A percentile compares a stretch with the other conserved stretches of the same genome.
phyloP scores from a whole-genome alignment of 1,140 invertebrate species.

The Wiebesia pumilae region DNA sequence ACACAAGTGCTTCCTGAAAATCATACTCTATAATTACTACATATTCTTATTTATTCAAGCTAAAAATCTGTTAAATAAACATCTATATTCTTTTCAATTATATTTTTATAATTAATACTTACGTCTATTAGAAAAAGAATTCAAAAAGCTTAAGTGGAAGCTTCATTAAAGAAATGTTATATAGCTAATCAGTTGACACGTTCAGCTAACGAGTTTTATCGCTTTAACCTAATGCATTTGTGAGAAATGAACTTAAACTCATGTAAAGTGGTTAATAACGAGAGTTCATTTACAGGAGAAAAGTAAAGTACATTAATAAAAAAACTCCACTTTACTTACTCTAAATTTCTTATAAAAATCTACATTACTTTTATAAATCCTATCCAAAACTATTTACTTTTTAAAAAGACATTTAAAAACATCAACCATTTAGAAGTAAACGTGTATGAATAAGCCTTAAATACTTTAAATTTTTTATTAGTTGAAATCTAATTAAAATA shows the following conservation, averaged over 20 bases:
- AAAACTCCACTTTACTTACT: not conserved
- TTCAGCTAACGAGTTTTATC: constrained; percentile 47
- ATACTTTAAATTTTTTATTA: too few relatives aligned
- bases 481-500: too few relatives aligned
- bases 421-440: not conserved
- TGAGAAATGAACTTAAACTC: constrained; percentile 49
- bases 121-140: not conserved
- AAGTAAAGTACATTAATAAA: constrained; percentile 45
- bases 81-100: too few relatives aligned
- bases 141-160: not conserved
- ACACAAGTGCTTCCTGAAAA: too few relatives aligned
- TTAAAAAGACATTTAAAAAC: not conserved
- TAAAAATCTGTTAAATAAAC: too few relatives aligned
- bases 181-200: constrained; percentile 37
- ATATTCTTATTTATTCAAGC: too few relatives aligned
- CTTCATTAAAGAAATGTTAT: not conserved
- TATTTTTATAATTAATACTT: not conserved
- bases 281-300: constrained; percentile 31
- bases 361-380: not conserved
- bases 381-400: not conserved
- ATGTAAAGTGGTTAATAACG: constrained; percentile 46
- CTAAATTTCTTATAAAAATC: not conserved
- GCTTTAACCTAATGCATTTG: constrained; percentile 29
- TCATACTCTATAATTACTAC: too few relatives aligned
- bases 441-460: too few relatives aligned